These are phyloP conservation scores for Cancer borealis DNA, from an alignment of 2,888 invertebrate species.

Conservation along the genomic window DNA sequence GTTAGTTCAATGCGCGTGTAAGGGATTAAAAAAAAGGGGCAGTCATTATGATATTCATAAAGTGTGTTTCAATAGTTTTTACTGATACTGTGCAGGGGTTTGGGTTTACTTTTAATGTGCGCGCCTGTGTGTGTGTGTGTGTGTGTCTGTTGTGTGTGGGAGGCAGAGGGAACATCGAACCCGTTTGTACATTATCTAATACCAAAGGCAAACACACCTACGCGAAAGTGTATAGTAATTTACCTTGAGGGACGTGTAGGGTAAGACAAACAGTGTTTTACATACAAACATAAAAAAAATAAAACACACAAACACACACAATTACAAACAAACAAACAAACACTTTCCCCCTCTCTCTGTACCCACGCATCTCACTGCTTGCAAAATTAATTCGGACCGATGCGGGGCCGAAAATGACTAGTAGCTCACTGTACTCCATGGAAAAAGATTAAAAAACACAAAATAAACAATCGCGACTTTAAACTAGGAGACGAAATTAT, in stretches of 20 bases:
- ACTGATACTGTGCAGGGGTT: not conserved
- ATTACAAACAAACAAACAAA: not conserved
- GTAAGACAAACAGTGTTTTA: no score
- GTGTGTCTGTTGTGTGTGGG: conserved; percentile 12
- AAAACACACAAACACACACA: not conserved
- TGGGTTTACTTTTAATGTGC: not conserved
- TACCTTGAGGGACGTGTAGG: no score
- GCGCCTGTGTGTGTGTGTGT: conserved; percentile 20
- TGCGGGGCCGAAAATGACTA: not conserved
- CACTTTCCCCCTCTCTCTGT: not conserved
- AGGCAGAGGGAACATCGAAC: not conserved
- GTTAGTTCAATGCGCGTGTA: not conserved
- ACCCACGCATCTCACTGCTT: not conserved
- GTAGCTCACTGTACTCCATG: not conserved
- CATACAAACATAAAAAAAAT: no score
- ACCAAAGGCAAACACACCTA: not conserved
- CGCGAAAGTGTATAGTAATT: not conserved
- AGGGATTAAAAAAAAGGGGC: not conserved
- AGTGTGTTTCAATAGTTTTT: conserved; percentile 20
- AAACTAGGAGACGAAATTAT: not conserved
- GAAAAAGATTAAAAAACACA: not conserved
- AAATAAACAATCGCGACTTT: not conserved
- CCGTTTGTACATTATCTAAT: not conserved
- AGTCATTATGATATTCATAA: not conserved
- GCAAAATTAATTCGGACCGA: not conserved